phyloP scores from a whole-genome alignment of 2,797 vertebrate species.

The Crocidura indochinensis region DNA sequence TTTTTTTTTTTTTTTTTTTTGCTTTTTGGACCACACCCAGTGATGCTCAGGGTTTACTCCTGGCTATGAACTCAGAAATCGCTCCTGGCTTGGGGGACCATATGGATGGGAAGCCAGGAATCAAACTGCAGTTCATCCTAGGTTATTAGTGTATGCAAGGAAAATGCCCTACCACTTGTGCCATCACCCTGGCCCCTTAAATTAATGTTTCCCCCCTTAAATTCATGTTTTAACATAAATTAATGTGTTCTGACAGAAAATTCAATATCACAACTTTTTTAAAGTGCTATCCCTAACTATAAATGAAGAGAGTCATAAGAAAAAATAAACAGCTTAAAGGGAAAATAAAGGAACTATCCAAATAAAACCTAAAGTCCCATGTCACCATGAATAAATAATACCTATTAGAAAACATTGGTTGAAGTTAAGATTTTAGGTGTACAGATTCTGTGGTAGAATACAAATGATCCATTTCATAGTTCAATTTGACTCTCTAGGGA shows the following conservation, averaged over 20 bases:
- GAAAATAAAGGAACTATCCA: neutral
- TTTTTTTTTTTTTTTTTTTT: too few species aligned
- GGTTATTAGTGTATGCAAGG: too few species aligned
- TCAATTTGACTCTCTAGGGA: conserved; percentile 39
- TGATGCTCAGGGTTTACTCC: too few species aligned
- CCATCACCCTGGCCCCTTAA: too few species aligned
- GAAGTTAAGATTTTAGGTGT: neutral
- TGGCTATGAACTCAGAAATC: too few species aligned
- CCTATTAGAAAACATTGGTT: neutral
- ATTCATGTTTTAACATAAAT: conserved; percentile 31
- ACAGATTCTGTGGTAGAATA: neutral
- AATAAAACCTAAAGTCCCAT: neutral
- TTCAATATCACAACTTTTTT: neutral
- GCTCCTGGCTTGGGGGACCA: too few species aligned
- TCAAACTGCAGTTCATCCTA: too few species aligned
- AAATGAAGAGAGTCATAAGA: neutral
- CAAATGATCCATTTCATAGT: neutral
- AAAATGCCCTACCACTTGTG: too few species aligned
- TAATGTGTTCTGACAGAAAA: conserved; percentile 34
- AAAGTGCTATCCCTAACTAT: neutral
- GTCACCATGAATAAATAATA: neutral
- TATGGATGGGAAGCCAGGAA: too few species aligned
- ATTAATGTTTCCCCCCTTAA: too few species aligned
- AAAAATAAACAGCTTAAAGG: neutral
- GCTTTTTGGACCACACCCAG: too few species aligned